Base-by-base conservation (phyloP, 1,140 invertebrate genomes). In the Euglossa dilemma region DNA sequence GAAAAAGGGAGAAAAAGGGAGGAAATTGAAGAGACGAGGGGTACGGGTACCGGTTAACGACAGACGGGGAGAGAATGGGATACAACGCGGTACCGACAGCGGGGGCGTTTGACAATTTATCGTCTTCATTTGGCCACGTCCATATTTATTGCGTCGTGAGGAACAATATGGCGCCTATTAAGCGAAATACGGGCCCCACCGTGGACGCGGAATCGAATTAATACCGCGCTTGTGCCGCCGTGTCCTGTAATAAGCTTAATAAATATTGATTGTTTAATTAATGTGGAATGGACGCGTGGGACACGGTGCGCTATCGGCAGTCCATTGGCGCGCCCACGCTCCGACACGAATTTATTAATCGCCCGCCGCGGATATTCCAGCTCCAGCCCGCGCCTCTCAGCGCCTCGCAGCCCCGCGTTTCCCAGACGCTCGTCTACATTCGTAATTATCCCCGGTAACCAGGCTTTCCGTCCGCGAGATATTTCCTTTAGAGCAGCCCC, bases 221-320 rank as follows among this genome's bases (percentile, higher is more conserved):
- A 92, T 93, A 81, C 76, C 80, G 79, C 79, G 84, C 82, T 86
- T 87, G 90, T 83, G 86, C 87, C 88, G 82, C 67, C 76, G 63
- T 70, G 80, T 84, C 84, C 67, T 72, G 85, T 91, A 93, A 92
- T 92, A 87, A 92, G 90, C 90, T 93, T 90, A 90, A 93, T 93
- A 94, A 93, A 94, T 94, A 94, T 94, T 93, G 92, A 94, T 94
- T 92, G 91, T 94, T 93, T 93, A 93, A 93, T 94, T 93, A 93
- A 93, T 92, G 90, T 93, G 89, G 90, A 91, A 92, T 91, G 85
- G 88, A 88, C 74, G 85, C 86, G 90, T 91, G 86, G 85, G 89
- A 85, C 59, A 87, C 64, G 16, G 25, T 66, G 64, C 25, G 36
- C 85, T 87, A 90, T 90, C 89, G 88, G 83, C 82, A 87, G 84